phyloP scores from a whole-genome alignment of 2,888 invertebrate genomes.

The Chloromyia formosa region DNA sequence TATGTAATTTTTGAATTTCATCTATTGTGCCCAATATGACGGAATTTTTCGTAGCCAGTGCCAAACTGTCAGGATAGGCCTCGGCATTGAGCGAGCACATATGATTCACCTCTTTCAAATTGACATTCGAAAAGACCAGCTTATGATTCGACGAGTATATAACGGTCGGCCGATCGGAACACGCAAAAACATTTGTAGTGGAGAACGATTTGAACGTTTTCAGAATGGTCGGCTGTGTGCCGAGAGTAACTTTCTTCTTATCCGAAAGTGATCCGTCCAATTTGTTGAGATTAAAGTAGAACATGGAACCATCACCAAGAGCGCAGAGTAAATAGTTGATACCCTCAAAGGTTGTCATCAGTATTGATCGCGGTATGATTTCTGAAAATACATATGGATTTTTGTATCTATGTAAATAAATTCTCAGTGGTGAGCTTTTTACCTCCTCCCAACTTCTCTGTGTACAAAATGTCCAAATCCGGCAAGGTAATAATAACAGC shows the following conservation, averaged over 20 bases:
- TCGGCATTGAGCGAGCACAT: conserved; percentile 98
- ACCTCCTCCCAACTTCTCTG: conserved; percentile 89
- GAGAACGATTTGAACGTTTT: conserved; percentile 88
- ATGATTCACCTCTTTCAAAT: conserved; percentile 92
- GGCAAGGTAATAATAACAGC: conserved; percentile 87
- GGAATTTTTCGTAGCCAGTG: conserved; percentile 63
- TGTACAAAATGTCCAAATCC: conserved; percentile 79
- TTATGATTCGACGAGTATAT: conserved; percentile 99
- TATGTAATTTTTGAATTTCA: conserved; percentile 97
- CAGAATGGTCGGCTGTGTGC: conserved; percentile 95
- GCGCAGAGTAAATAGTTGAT: conserved; percentile 90
- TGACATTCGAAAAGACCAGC: conserved; percentile 97
- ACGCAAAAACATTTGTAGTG: conserved; percentile 97
- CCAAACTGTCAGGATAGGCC: conserved; percentile 87
- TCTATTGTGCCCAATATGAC: conserved; percentile 95
- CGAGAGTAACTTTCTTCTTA: conserved; percentile 94
- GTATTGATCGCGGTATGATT: conserved; percentile 94
- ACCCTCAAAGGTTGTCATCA: conserved; percentile 94
- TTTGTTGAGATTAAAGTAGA: conserved; percentile 89
- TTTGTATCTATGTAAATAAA: conserved; percentile 30
- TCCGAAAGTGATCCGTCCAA: conserved; percentile 79
- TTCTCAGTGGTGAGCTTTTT: conserved; percentile 40
- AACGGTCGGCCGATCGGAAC: conserved; percentile 97
- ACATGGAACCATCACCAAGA: conserved; percentile 96
- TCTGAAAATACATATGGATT: conserved; percentile 70